Evolutionary conservation across 2,113 vertebrate species (phyloP).

Genomic region (Microcebus griseorufus): DNA sequence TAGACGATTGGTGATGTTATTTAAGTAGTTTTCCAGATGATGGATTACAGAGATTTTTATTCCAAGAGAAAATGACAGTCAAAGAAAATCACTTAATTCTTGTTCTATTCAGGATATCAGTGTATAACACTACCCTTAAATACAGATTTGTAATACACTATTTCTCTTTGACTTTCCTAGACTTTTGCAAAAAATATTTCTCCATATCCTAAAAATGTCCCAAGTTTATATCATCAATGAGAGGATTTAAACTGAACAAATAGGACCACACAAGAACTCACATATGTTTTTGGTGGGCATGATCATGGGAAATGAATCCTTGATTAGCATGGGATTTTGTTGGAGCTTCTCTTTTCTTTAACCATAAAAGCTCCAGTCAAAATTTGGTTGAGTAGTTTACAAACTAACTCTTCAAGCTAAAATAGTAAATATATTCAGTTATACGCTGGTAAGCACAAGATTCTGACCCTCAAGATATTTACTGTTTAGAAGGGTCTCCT

Average conservation of each 20-base stretch:
- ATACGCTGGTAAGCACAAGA: neutral
- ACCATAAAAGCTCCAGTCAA: neutral
- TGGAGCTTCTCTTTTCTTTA: constrained; percentile 14
- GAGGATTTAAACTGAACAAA: constrained; percentile 10
- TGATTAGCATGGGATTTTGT: neutral
- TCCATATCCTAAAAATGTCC: constrained; percentile 47
- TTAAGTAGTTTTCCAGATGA: constrained; percentile 85
- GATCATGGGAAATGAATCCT: constrained; percentile 13
- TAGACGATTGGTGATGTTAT: constrained; percentile 82
- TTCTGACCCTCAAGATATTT: neutral
- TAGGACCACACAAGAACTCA: constrained; percentile 50
- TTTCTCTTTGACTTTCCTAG: constrained; percentile 65
- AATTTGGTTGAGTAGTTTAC: neutral
- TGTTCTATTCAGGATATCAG: constrained; percentile 60
- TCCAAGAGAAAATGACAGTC: constrained; percentile 82
- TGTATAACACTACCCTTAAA: constrained; percentile 64
- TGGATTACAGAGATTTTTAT: constrained; percentile 86
- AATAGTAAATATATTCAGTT: neutral
- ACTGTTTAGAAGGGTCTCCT: neutral
- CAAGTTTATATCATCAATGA: constrained; percentile 9
- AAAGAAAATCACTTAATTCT: constrained; percentile 77
- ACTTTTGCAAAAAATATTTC: constrained; percentile 59
- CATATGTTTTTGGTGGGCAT: neutral
- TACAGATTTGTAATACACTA: constrained; percentile 48
- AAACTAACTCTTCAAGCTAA: neutral